Evolutionary conservation across 2,888 invertebrate genomes (phyloP), one percentile per base, ranked within the genome.

Genomic region (Eupeodes luniger): DNA sequence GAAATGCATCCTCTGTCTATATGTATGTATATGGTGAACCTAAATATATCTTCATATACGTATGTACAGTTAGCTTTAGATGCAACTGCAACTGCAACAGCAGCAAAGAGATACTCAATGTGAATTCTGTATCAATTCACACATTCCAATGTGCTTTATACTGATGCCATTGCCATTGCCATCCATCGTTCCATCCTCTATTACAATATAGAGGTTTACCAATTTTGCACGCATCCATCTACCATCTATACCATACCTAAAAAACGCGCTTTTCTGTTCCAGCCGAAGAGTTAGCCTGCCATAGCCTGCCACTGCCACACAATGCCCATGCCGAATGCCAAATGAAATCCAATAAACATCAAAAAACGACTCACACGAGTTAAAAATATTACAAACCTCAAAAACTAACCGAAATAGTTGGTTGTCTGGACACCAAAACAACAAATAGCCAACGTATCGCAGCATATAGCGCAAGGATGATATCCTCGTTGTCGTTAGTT

Each of bases 381-480:
- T 55, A 69, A 81, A 85, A 88, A 88, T 88, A 85, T 85, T 74
- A 85, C 81, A 88, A 88, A 88, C 88, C 88, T 85, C 88, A 84
- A 81, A 87, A 84, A 87, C 87, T 87, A 87, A 87, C 87, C 87
- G 57, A 80, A 84, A 57, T 69, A 67, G 44, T 77, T 62, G 84
- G 84, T 87, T 67, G 80, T 64, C 36, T 34, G 70, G 67, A 7
- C 49, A 57, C 51, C 70, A 47, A 69, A 55, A 53, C 36, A 62
- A 44, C 47, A 47, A 49, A 67, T n/a, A 76, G 14, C 64, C 4
- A 4, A 9, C 5, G 9, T 4, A n/a, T 5, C 62, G 19, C 3
- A 27, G 3, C 27, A 27, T 27, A 27, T 27, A 27, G 27, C 57
- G 66, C 59, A 9, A 34, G 36, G 51, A 66, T 66, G 36, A 49